phyloP scores from a whole-genome alignment of 2,113 vertebrate species.

The Siphamia tubifer region DNA sequence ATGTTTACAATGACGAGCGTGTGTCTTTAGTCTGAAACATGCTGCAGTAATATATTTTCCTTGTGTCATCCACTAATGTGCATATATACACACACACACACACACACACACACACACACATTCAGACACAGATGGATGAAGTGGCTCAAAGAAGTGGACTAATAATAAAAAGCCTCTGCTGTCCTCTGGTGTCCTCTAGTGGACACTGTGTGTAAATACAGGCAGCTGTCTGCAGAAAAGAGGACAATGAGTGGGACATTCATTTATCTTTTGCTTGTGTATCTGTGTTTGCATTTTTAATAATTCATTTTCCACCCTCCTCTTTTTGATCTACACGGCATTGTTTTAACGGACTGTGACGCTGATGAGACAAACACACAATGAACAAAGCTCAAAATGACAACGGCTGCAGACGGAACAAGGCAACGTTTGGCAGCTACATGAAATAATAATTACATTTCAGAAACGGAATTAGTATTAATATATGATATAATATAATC shows the following conservation, averaged over 20 bases:
- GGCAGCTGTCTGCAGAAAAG: fast-evolving
- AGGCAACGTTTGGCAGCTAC: no score
- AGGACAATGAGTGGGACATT: no score
- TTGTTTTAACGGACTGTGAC: no score
- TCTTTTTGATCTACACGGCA: background rate
- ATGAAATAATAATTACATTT: no score
- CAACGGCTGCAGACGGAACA: no score
- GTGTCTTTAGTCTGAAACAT: no score
- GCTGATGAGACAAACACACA: no score
- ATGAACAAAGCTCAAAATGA: no score
- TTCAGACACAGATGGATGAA: background rate
- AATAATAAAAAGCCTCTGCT: background rate
- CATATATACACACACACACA: background rate
- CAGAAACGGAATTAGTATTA: no score
- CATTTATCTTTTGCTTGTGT: background rate
- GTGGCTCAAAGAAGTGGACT: background rate
- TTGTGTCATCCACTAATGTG: background rate
- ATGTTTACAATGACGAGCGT: no score
- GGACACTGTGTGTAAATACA: slow-evolving; percentile 39
- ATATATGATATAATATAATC: no score
- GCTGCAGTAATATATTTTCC: no score
- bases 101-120: background rate
- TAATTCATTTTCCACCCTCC: background rate
- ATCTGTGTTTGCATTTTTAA: background rate
- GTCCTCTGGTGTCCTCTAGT: slow-evolving; percentile 32